Conservation (phyloP, 2,888 invertebrate genomes). For the Caenorhabditis sinica region DNA sequence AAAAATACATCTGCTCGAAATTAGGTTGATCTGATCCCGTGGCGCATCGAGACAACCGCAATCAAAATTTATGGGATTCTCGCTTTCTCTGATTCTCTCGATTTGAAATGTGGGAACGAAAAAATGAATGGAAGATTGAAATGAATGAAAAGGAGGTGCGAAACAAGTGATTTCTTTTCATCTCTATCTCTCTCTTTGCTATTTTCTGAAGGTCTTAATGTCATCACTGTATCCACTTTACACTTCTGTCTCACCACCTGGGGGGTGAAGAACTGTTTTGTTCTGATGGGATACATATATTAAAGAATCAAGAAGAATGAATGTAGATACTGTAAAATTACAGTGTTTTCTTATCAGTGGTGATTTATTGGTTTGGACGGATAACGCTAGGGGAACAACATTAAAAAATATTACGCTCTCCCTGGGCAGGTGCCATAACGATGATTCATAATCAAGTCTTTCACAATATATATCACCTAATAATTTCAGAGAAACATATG, state of each 20-base stretch:
- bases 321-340: slow-evolving; percentile 28
- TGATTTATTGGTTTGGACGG: slow-evolving; percentile 43
- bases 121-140: slow-evolving; percentile 27
- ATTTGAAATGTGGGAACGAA: slow-evolving; percentile 31
- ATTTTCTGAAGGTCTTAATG: slow-evolving; percentile 40
- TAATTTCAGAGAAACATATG: neutral
- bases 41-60: slow-evolving; percentile 47
- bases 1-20: slow-evolving; percentile 58
- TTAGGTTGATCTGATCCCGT: slow-evolving; percentile 51
- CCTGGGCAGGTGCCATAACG: neutral
- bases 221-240: slow-evolving; percentile 52
- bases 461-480: neutral
- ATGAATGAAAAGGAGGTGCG: slow-evolving; percentile 49
- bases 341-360: slow-evolving; percentile 31
- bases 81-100: slow-evolving; percentile 46
- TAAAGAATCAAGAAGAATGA: neutral
- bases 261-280: neutral
- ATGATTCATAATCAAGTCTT: neutral
- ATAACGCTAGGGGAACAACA: slow-evolving; percentile 15
- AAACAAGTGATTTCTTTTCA: slow-evolving; percentile 38
- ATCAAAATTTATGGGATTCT: slow-evolving; percentile 63
- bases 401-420: neutral
- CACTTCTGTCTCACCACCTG: slow-evolving; percentile 44
- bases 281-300: slow-evolving; percentile 7
- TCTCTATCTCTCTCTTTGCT: slow-evolving; percentile 21